Evolutionary conservation across 2,797 vertebrate species (phyloP), one percentile per base, ranked within the genome.

Genomic region (Cossypha heuglini): DNA sequence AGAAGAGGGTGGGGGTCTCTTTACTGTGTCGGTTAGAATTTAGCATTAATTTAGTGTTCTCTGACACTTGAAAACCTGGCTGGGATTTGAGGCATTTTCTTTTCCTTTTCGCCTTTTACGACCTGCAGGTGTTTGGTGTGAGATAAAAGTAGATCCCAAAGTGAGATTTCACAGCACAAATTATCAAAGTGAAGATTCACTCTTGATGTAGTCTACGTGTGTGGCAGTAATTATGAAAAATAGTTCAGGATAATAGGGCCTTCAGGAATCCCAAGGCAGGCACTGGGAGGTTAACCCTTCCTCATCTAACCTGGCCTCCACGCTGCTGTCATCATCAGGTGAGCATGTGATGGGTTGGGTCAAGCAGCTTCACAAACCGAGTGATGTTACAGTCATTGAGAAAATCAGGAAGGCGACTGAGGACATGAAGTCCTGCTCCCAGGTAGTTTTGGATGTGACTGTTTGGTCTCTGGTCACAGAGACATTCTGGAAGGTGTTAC

Each of bases 151-250:
- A 97, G 96, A 96, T 97, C 97, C 96, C 94, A 94, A 88, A 95
- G 96, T 97, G 93, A 98, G 96, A 97, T 97, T 97, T 98, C 94
- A 88, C 96, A 96, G 96, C 97, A 94, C 94, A 91, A 96, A 97
- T 97, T 97, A 98, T 98, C 98, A 98, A 98, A 98, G 97, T 94
- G 90, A 97, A 97, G 93, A 81, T 97, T 98, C 94, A 62, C 97
- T 97, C 98, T 98, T 98, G 97, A 98, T 98, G 97, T 98, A 96
- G 93, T 97, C 98, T 57, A 95, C 90, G 97, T 98, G 98, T 98
- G 98, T 98, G 97, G 98, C 96, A 95, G 96, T 97, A 98, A 98
- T 98, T 98, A 98, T 86, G 95, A 97, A 97, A 96, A 97, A 97
- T 95, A 93, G 95, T 97, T 98, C 75, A 4, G 97, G 97, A 97